Base-by-base conservation (phyloP, 1,140 invertebrate species). In the Papilio polytes region DNA sequence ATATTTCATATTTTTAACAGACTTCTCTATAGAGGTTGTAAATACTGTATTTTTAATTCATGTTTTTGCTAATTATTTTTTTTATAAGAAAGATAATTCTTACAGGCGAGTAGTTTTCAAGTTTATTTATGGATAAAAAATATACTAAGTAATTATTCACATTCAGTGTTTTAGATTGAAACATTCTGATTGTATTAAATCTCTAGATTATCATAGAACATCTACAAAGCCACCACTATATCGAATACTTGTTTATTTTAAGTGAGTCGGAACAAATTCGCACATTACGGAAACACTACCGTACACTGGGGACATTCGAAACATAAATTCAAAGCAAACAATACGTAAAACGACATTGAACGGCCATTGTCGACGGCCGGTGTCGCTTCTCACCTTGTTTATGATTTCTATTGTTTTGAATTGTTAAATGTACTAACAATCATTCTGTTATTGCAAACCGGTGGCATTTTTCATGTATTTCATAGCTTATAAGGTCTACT, bases 271-370 rank as follows among this genome's bases (percentile, higher is more conserved):
- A 70, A 70, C 63, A 70, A 70, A 70, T 70, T 70, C 26, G 63
- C 63, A 70, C 26, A 70, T 70, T 70, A 70, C 63, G 63, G 63
- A 31, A 63, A 70, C 63, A 70, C 31, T 70, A 13, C 3, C 26
- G 22, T 31, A 70, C 63, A 70, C 63, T 70, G 13, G 63, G 63
- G 63, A 70, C 63, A 70, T 70, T 70, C 26, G 26, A 70, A 70
- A 31, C 63, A 70, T 70, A 70, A 36, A 31, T 70, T 70, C 63
- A 70, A 70, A 70, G 63, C 63, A 70, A 70, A 70, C 63, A 70
- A 70, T 70, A 70, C 63, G 26, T 31, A 70, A 63, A 70, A 15
- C 26, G 63, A 36, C 63, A 70, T 70, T 70, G 63, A 70, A 70
- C 63, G 63, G 26, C 63, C 13, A 70, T 70, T 70, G 63, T 70